Evolutionary conservation across 2,888 invertebrate species (phyloP).

Genomic region (Bombyx huttoni): DNA sequence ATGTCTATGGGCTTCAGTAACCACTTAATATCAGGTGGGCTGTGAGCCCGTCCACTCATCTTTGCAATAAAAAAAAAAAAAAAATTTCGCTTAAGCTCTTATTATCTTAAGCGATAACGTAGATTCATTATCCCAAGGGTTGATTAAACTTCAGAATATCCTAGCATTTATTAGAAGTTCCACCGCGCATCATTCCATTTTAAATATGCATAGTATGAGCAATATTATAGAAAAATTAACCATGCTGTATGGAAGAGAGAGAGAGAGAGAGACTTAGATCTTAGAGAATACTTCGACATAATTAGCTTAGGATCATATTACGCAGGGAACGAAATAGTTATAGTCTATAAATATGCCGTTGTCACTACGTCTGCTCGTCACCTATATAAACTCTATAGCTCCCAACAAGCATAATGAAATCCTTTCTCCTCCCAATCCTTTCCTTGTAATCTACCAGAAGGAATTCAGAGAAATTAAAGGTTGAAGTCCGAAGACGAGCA

Average conservation of each 20-base stretch:
- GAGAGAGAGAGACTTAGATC: conserved; percentile 5
- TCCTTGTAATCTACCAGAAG: conserved; percentile 6
- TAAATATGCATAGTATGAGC: neutral
- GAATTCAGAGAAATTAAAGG: conserved; percentile 9
- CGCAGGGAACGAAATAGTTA: too few species aligned
- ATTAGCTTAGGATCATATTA: conserved; percentile 9
- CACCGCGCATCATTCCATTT: too few species aligned
- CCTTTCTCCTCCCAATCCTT: conserved; percentile 8
- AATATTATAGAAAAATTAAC: conserved; percentile 8
- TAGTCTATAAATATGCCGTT: conserved; percentile 5
- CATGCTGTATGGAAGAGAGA: conserved; percentile 8
- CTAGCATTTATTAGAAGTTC: too few species aligned
- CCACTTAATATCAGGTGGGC: too few species aligned
- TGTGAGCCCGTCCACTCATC: too few species aligned
- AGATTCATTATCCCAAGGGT: too few species aligned
- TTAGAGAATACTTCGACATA: conserved; percentile 10
- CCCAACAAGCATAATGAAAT: conserved; percentile 7
- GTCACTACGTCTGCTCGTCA: neutral
- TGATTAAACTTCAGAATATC: too few species aligned
- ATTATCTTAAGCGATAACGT: too few species aligned
- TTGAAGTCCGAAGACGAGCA: conserved; percentile 10
- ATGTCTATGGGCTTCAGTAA: too few species aligned
- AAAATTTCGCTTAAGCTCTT: too few species aligned
- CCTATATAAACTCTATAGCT: conserved; percentile 5
- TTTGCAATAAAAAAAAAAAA: too few species aligned